phyloP scores from a whole-genome alignment of 2,888 invertebrate genomes.

The Dichetophora obliterata region DNA sequence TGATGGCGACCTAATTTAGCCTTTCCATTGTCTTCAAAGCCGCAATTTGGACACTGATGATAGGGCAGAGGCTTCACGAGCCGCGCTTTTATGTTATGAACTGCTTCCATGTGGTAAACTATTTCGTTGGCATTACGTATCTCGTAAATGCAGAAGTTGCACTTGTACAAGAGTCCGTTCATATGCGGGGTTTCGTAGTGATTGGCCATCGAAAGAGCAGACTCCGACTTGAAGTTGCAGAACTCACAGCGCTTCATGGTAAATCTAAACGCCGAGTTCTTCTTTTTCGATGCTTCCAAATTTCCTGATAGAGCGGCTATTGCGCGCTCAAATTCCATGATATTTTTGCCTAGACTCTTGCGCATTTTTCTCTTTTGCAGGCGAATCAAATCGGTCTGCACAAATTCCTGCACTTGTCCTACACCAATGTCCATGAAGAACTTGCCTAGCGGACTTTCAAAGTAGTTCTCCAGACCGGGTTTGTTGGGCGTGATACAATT shows the following conservation, averaged over 20 bases:
- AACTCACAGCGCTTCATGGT: constrained; percentile 86
- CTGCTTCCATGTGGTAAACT: constrained; percentile 90
- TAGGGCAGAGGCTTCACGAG: constrained; percentile 87
- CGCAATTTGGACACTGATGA: constrained; percentile 93
- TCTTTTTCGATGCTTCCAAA: constrained; percentile 87
- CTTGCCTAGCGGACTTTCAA: constrained; percentile 88
- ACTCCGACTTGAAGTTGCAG: constrained; percentile 92
- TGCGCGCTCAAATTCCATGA: constrained; percentile 75
- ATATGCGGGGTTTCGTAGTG: constrained; percentile 93
- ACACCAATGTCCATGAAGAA: constrained; percentile 93
- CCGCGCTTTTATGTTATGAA: constrained; percentile 86
- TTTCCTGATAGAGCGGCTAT: constrained; percentile 87
- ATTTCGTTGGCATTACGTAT: constrained; percentile 90
- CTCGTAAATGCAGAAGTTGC: constrained; percentile 86
- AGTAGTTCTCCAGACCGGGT: constrained; percentile 78
- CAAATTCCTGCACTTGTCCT: constrained; percentile 91
- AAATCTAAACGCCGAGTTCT: constrained; percentile 84
- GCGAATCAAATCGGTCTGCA: constrained; percentile 90
- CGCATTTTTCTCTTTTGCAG: constrained; percentile 86
- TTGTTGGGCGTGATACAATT: constrained; percentile 61
- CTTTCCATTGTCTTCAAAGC: constrained; percentile 94
- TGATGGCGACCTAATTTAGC: constrained; percentile 90
- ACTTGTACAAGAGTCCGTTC: constrained; percentile 87
- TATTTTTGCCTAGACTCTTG: constrained; percentile 75
- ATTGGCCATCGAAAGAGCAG: constrained; percentile 83